A percentile compares a stretch with the other conserved stretches of the same genome.
phyloP scores from a whole-genome alignment of 2,888 invertebrate species.

The Palloptera scutellata region DNA sequence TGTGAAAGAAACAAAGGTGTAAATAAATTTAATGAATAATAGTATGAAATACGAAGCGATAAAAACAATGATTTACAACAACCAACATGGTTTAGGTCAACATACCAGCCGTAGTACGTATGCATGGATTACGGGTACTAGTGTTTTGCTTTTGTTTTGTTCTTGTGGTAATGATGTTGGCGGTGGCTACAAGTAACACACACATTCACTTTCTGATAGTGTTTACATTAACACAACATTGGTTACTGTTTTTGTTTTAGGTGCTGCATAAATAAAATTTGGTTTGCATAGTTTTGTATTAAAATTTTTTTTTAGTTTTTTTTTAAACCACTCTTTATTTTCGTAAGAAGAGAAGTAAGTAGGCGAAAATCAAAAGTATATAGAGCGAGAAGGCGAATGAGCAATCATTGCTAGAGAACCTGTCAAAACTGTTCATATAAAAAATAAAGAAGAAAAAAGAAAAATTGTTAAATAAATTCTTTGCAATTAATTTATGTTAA shows the following conservation, averaged over 20 bases:
- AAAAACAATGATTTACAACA: constrained; percentile 16
- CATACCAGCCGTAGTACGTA: constrained; percentile 19
- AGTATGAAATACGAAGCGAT: constrained; percentile 19
- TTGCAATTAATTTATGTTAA: constrained; percentile 8
- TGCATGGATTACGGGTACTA: not conserved
- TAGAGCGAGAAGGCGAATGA: not conserved
- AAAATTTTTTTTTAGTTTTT: not conserved
- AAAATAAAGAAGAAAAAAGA: constrained; percentile 14
- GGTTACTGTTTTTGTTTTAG: not conserved
- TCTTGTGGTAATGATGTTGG: constrained; percentile 6
- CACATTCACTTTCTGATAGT: not conserved
- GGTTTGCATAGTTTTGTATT: not conserved
- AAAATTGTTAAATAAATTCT: constrained; percentile 5
- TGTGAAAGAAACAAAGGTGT: not conserved
- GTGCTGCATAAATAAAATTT: not conserved
- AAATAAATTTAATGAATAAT: not conserved
- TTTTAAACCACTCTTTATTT: not conserved
- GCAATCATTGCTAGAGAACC: constrained; percentile 1
- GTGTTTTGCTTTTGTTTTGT: not conserved
- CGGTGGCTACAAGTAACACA: not conserved
- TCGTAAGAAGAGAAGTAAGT: not conserved
- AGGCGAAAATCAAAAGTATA: not conserved
- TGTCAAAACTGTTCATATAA: constrained; percentile 14
- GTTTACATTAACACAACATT: not conserved
- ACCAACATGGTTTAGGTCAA: constrained; percentile 16